Percentiles rank a stretch among this genome's conserved stretches.
phyloP scores from a whole-genome alignment of 2,797 vertebrate genomes.

The Bovichtus variegatus region DNA sequence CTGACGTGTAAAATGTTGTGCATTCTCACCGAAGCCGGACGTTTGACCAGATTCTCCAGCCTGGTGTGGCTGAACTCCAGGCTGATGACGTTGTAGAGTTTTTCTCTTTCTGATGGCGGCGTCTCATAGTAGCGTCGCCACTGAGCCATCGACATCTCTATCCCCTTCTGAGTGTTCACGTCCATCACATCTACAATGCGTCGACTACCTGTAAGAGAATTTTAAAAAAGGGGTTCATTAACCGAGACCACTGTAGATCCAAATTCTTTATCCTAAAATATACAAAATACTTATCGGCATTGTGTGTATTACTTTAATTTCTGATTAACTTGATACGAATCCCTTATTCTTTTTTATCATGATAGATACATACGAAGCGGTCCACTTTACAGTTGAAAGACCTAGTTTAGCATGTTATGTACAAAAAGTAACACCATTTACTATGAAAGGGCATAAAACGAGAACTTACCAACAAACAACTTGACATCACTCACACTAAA shows the following conservation, averaged over 20 bases:
- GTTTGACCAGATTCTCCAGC: conserved; percentile 95
- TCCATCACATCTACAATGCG: conserved; percentile 99
- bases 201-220: conserved; percentile 88
- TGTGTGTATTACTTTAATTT: neutral
- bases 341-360: neutral
- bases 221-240: conserved; percentile 1
- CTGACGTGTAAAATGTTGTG: neutral
- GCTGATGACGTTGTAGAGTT: conserved; percentile 99
- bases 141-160: conserved; percentile 99
- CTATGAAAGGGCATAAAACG: neutral
- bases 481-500: conserved; percentile 97
- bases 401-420: neutral
- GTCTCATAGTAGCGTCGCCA: conserved; percentile 98
- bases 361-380: neutral
- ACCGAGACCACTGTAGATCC: neutral
- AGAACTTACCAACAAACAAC: conserved; percentile 92
- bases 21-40: conserved; percentile 90
- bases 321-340: neutral
- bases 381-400: neutral
- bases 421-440: neutral
- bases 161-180: conserved; percentile 96
- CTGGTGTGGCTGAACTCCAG: conserved; percentile 98
- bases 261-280: neutral
- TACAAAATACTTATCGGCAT: neutral
- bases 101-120: conserved; percentile 92